Base-by-base conservation (phyloP, 2,797 vertebrate species). In the Acestrorhynchus altus region DNA sequence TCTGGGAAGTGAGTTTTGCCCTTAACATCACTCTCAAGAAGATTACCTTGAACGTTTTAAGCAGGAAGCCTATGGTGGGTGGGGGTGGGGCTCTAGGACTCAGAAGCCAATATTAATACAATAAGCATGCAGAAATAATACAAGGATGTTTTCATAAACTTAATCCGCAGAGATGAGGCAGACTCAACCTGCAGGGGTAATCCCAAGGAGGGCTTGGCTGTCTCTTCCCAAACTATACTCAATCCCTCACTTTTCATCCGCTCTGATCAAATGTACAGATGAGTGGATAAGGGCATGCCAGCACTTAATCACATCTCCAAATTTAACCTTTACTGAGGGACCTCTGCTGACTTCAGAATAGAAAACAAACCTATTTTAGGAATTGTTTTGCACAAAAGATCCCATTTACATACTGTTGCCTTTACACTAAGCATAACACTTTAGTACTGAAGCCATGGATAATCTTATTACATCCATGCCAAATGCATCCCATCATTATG, bases 101-200 rank as follows among this genome's bases (percentile, higher is more conserved):
- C 88, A 85, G 85, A 83, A 66, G 86, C 85, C 84, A 86, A 83
- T 87, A 91, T 92, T 92, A 92, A 92, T 91, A 91, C 89, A 92
- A 89, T 92, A 92, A 93, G 90, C 92, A 90, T 86, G 83, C 82
- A 87, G 77, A 91, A 93, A 93, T 92, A 92, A 93, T 91, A 91
- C 90, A 93, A 92, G 91, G 92, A 92, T 92, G 90, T 93, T 94
- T 92, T 90, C 89, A 91, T 92, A 89, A 90, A 90, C 90, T 69
- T 93, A 93, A 94, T 93, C 92, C 91, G 75, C 76, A 82, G 88
- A 85, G 88, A 93, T 92, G 91, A 93, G 82, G 85, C 84, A 69
- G 63, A 86, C 86, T 85, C 82, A 90, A 92, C 90, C 92, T 90
- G 90, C 52, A 81, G 85, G 87, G 86, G 86, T 94, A 93, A 93